Conservation (phyloP, 2,888 invertebrate species). For the Hipparchia sbordonii region DNA sequence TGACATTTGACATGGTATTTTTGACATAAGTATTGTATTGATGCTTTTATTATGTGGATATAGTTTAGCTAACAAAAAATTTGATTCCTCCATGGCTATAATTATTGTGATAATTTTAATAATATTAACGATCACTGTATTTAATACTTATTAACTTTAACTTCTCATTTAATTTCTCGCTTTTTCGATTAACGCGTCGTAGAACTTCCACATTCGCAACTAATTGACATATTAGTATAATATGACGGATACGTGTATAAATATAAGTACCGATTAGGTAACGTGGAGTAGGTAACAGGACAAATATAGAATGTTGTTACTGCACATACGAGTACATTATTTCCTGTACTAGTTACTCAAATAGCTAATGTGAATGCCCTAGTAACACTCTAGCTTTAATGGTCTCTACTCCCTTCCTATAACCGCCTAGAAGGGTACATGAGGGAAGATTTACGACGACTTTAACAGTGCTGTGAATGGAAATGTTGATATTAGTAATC, state of each 20-base stretch:
- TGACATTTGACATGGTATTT: too few relatives aligned
- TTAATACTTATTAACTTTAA: too few relatives aligned
- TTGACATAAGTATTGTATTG: too few relatives aligned
- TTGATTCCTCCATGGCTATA: too few relatives aligned
- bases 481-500: constrained; percentile 56
- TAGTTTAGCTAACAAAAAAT: too few relatives aligned
- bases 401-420: constrained; percentile 55
- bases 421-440: constrained; percentile 51
- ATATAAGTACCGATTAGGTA: not conserved
- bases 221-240: not conserved
- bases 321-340: not conserved
- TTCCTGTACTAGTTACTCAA: constrained; percentile 22
- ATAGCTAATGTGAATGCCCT: constrained; percentile 34
- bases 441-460: constrained; percentile 58
- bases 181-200: too few relatives aligned
- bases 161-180: too few relatives aligned
- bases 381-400: constrained; percentile 53
- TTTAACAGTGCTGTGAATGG: constrained; percentile 71
- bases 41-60: too few relatives aligned
- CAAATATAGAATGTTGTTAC: constrained; percentile 1
- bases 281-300: not conserved
- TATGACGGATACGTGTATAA: constrained; percentile 1
- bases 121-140: too few relatives aligned
- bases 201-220: too few relatives aligned
- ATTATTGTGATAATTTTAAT: too few relatives aligned